A percentile compares a stretch with the other conserved stretches of the same genome.
Evolutionary conservation across 2,113 vertebrate genomes (phyloP).

Genomic region (Cacatua alba): DNA sequence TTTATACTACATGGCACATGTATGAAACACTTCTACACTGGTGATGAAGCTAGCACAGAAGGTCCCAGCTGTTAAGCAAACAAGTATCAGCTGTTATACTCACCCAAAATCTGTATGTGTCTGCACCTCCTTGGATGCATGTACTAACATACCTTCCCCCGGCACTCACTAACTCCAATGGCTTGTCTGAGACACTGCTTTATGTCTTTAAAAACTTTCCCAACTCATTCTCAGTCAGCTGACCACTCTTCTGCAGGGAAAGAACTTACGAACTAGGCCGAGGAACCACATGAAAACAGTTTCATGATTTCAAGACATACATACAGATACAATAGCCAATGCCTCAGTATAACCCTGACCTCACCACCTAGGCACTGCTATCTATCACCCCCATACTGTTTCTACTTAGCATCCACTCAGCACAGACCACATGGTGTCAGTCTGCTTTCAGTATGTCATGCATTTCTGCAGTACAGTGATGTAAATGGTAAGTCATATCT

Average conservation of each 20-base stretch:
- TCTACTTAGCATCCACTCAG: background rate
- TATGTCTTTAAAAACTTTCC: too few species aligned
- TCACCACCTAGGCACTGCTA: fast-evolving
- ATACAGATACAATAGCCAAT: fast-evolving
- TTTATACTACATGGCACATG: background rate
- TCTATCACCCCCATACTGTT: background rate
- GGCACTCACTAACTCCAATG: fast-evolving
- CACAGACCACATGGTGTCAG: background rate
- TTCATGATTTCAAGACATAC: background rate
- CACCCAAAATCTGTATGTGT: background rate
- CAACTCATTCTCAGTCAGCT: background rate
- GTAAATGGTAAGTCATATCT: background rate
- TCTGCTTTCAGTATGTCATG: background rate
- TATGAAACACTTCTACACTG: background rate
- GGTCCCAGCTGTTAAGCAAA: conserved; percentile 5
- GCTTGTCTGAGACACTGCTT: background rate
- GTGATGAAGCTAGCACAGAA: background rate
- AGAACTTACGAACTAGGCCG: background rate
- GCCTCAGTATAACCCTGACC: background rate
- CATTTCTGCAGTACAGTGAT: background rate
- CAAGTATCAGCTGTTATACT: background rate
- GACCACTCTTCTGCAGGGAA: background rate
- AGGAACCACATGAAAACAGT: background rate
- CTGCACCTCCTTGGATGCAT: background rate
- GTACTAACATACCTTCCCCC: background rate